Evolutionary conservation across 2,888 invertebrate genomes (phyloP), one percentile per base, ranked within the genome.

Genomic region (Fissipunctia ypsillon): DNA sequence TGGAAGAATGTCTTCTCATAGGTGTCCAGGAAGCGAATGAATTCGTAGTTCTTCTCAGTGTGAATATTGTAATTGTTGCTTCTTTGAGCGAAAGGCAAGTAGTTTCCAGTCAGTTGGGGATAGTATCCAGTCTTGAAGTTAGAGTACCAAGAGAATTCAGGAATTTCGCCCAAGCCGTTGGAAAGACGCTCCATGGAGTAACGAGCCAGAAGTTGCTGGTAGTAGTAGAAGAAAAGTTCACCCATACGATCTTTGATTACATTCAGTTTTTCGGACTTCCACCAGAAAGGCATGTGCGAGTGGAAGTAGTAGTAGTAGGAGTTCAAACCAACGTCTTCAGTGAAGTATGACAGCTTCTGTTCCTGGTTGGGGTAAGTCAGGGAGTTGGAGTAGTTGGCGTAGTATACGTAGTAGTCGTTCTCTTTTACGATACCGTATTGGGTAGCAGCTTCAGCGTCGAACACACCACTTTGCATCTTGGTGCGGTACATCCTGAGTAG

Each of bases 131-230:
- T 90, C 76, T 91, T 88, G 76, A 94, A 92, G 0, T 98, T 97
- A 70, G 97, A 96, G 93, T 96, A 98, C 95, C 97, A 97, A 14
- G 97, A 96, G 89, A 97, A 96, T 28, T 96, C 95, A 19, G 97
- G 96, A 78, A 97, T 96, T 65, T 97, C 96, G 28, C 97, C 97
- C 81, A 97, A 88, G 43, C 97, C 97, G 85, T 97, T 97, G 50
- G 97, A 96, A 69, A 97, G 93, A 91, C 98, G 97, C 89, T 98
- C 97, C 88, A 97, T 91, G 88, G 97, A 97, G 95, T 97, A 98
- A 88, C 97, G 97, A 77, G 97, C 97, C 86, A 97, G 89, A 22
- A 98, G 88, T 91, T 98, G 97, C 88, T 97, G 97, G 89, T 97
- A 97, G 89, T 96, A 95, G 94, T 96, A 97, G 90, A 97, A 97